These are phyloP conservation scores for Acridotheres tristis DNA, from an alignment of 2,797 vertebrate species.

Conservation along the genomic window DNA sequence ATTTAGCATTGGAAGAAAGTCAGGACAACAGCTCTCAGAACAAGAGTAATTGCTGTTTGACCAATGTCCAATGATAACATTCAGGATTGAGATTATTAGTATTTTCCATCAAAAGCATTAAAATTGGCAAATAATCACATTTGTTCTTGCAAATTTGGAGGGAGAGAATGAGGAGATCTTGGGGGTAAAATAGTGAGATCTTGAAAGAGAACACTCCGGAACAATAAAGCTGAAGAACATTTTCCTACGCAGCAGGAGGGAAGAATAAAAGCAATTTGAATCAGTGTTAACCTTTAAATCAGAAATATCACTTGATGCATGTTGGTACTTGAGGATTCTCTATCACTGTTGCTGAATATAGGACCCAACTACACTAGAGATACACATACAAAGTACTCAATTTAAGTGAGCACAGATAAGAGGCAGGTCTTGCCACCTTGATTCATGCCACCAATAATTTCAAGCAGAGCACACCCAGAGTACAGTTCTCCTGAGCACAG, in stretches of 20 bases:
- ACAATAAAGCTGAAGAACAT: not conserved
- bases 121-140: not conserved
- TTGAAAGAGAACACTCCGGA: not conserved
- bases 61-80: not conserved
- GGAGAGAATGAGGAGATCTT: not conserved
- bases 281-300: not conserved
- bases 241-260: not conserved
- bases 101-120: not conserved
- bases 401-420: not conserved
- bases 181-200: not conserved
- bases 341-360: not conserved
- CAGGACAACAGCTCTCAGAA: not conserved
- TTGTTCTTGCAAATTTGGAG: not conserved
- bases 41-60: not conserved
- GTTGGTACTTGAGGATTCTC: conserved; percentile 13
- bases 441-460: not conserved
- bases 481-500: not conserved
- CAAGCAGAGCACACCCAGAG: not conserved
- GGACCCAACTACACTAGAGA: not conserved
- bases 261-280: conserved; percentile 19
- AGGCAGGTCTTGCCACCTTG: conserved; percentile 4
- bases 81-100: not conserved
- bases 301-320: conserved; percentile 15
- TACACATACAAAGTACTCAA: not conserved
- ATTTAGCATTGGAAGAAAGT: not conserved